phyloP scores from a whole-genome alignment of 2,888 invertebrate genomes.

The Phorcus lineatus region DNA sequence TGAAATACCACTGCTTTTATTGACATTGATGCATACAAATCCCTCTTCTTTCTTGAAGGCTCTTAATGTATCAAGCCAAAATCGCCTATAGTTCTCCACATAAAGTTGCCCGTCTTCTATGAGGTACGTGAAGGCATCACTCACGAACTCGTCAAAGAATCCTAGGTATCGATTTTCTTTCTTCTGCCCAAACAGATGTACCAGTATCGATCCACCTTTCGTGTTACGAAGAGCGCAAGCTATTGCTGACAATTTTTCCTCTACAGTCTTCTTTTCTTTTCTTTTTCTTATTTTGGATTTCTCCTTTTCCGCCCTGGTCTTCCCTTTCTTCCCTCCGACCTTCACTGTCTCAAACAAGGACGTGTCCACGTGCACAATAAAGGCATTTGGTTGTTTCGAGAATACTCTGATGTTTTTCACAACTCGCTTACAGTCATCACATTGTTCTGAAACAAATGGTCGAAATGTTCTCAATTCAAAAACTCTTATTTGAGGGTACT shows the following conservation, averaged over 20 bases:
- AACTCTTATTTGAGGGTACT: no score
- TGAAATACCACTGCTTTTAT: not conserved
- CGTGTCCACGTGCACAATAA: no score
- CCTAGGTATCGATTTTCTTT: not conserved
- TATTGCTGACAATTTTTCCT: not conserved
- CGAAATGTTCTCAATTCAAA: no score
- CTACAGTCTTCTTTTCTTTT: no score
- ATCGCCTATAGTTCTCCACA: not conserved
- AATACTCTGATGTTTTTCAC: no score
- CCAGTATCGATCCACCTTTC: not conserved
- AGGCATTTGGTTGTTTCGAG: no score
- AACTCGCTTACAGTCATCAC: no score
- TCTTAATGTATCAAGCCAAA: not conserved
- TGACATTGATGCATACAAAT: not conserved
- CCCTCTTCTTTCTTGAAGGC: not conserved
- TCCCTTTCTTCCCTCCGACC: no score
- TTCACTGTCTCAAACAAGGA: no score
- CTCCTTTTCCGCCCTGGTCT: no score
- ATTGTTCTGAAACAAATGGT: no score
- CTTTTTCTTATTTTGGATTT: no score
- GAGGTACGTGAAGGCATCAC: not conserved
- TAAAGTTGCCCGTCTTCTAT: not conserved
- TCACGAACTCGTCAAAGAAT: not conserved
- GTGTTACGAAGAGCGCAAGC: not conserved
- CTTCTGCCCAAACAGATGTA: not conserved